Evolutionary conservation across 2,113 vertebrate genomes (phyloP).

Genomic region (Machaerirhynchus nigripectus): DNA sequence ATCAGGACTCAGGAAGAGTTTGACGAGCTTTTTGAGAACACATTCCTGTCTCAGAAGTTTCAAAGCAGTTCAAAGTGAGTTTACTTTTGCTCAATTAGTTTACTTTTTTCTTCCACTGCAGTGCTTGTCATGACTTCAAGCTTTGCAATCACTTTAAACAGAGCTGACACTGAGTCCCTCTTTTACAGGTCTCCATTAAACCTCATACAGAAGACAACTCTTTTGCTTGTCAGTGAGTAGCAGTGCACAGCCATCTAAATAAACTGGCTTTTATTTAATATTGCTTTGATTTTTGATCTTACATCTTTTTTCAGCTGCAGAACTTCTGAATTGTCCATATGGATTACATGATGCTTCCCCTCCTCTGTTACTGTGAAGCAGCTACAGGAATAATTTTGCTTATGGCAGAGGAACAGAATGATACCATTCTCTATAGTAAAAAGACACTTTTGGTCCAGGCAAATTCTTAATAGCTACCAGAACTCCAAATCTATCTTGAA

Average conservation of each 20-base stretch:
- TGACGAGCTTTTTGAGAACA: neutral
- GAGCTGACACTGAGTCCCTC: neutral
- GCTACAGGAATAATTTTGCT: neutral
- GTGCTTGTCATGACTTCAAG: neutral
- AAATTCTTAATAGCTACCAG: neutral
- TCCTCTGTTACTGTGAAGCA: neutral
- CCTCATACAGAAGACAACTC: neutral
- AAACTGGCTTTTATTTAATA: neutral
- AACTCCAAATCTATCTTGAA: neutral
- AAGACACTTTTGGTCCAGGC: neutral
- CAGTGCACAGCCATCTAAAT: neutral
- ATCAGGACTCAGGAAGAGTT: neutral
- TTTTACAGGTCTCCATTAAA: neutral
- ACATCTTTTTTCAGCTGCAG: neutral
- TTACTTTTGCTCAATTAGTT: neutral
- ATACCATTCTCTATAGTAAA: neutral
- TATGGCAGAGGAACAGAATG: neutral
- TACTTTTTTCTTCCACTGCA: neutral
- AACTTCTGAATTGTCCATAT: neutral
- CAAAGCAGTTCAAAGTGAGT: neutral
- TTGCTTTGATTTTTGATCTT: neutral
- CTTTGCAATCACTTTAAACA: neutral
- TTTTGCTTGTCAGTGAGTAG: neutral
- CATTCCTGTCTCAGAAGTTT: neutral
- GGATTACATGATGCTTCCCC: neutral